Conservation (phyloP, 2,113 vertebrate species). For the Apaloderma vittatum region DNA sequence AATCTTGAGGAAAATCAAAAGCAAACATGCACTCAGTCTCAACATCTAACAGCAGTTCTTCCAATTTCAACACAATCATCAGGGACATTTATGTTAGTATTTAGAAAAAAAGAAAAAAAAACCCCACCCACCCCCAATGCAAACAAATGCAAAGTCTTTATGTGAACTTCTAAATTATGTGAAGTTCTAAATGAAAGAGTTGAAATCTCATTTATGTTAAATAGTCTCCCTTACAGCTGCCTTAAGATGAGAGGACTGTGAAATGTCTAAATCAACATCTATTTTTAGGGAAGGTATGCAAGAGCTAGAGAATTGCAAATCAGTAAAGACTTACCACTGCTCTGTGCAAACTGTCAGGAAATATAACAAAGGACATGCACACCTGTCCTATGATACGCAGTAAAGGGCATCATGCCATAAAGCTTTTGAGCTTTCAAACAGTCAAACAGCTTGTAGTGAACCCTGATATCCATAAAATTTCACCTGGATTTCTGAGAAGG, state of each 20-base stretch:
- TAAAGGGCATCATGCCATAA: not conserved
- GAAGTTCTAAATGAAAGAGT: not conserved
- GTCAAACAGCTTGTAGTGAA: not conserved
- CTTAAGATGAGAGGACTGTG: not conserved
- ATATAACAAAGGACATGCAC: not conserved
- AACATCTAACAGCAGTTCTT: not conserved
- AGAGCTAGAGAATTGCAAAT: not conserved
- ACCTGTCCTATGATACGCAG: not conserved
- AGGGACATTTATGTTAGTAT: not conserved
- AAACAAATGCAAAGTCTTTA: not conserved
- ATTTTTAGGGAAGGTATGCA: slow-evolving; percentile 6
- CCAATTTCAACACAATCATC: not conserved
- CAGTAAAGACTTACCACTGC: not conserved
- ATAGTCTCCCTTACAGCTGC: not conserved
- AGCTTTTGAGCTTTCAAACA: not conserved
- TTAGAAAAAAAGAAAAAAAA: not conserved
- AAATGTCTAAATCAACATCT: not conserved
- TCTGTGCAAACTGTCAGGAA: not conserved
- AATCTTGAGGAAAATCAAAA: not conserved
- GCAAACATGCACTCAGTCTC: not conserved
- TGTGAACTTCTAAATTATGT: not conserved
- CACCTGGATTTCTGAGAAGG: not conserved
- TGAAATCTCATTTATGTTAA: not conserved
- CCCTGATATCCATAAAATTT: not conserved
- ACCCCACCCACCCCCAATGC: not conserved